Conservation (phyloP, 2,888 invertebrate species). For the Lapara coniferarum region DNA sequence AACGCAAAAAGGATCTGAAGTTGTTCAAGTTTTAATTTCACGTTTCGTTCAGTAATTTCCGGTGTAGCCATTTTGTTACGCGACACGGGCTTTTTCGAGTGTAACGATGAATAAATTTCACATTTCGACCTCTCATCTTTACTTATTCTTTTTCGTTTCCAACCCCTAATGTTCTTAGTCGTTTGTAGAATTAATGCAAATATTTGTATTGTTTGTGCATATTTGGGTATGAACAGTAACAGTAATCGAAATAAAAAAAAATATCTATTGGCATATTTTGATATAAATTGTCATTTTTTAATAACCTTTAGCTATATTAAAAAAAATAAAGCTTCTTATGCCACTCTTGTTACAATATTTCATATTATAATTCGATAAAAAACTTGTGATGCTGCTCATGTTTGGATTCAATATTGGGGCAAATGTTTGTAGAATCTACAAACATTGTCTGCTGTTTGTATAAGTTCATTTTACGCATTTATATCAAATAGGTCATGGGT, state of each 20-base stretch:
- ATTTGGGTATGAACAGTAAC: neutral
- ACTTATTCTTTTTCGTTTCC: slow-evolving; percentile 45
- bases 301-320: too few species aligned
- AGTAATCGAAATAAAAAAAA: neutral
- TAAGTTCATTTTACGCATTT: too few species aligned
- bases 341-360: too few species aligned
- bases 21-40: slow-evolving; percentile 48
- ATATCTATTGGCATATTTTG: neutral
- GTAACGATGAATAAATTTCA: slow-evolving; percentile 66
- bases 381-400: too few species aligned
- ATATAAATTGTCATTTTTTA: too few species aligned
- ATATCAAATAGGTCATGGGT: too few species aligned
- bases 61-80: slow-evolving; percentile 42
- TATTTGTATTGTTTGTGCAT: slow-evolving; percentile 13
- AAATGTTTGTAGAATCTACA: too few species aligned
- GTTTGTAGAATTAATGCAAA: slow-evolving; percentile 48
- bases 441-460: too few species aligned
- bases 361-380: too few species aligned
- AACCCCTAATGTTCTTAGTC: slow-evolving; percentile 43
- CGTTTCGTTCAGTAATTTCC: slow-evolving; percentile 46
- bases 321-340: too few species aligned
- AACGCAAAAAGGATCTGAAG: slow-evolving; percentile 4
- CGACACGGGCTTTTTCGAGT: slow-evolving; percentile 45
- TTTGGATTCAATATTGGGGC: too few species aligned
- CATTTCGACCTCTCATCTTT: slow-evolving; percentile 48